phyloP scores from a whole-genome alignment of 2,113 vertebrate genomes.

The Spea bombifrons region DNA sequence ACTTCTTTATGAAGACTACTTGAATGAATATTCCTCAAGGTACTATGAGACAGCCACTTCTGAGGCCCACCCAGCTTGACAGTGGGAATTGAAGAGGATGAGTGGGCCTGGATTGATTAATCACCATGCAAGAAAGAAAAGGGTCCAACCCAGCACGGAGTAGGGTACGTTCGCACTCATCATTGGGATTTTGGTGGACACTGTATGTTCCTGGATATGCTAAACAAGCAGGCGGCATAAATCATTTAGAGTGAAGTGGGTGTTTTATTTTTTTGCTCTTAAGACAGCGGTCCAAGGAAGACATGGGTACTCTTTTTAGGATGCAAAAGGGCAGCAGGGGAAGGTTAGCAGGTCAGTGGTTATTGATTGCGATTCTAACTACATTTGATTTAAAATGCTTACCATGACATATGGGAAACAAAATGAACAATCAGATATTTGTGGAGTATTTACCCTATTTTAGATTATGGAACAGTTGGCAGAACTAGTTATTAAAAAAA shows the following conservation, averaged over 20 bases:
- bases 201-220: slow-evolving; percentile 42
- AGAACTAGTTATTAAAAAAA: neutral
- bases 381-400: slow-evolving; percentile 28
- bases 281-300: slow-evolving; percentile 31
- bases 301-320: slow-evolving; percentile 36
- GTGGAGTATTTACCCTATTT: neutral
- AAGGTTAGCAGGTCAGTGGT: slow-evolving; percentile 39
- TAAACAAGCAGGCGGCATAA: slow-evolving; percentile 34
- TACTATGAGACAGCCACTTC: neutral
- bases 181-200: slow-evolving; percentile 24
- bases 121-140: slow-evolving; percentile 31
- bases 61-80: slow-evolving; percentile 33
- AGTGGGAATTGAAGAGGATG: slow-evolving; percentile 8
- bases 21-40: neutral
- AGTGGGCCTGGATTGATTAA: slow-evolving; percentile 33
- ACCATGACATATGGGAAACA: slow-evolving; percentile 23
- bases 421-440: neutral
- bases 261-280: slow-evolving; percentile 34
- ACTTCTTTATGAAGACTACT: neutral
- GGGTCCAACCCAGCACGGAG: slow-evolving; percentile 38
- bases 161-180: slow-evolving; percentile 10
- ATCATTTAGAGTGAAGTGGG: slow-evolving; percentile 37
- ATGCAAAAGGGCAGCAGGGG: slow-evolving; percentile 29
- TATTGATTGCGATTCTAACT: slow-evolving; percentile 28
- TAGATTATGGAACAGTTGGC: neutral